phyloP scores from a whole-genome alignment of 2,113 vertebrate genomes.

The Rafetus swinhoei region DNA sequence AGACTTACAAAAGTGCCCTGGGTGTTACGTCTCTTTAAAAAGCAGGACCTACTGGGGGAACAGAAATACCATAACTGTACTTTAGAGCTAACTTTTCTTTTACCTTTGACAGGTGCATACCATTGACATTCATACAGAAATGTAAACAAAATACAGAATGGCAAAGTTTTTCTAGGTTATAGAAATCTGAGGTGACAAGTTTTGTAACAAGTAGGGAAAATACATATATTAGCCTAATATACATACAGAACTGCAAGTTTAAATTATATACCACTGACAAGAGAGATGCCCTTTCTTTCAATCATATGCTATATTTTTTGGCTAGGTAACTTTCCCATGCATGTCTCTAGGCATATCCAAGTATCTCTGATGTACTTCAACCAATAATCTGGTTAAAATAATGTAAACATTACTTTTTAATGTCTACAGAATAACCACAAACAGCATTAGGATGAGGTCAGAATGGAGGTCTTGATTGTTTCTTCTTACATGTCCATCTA shows the following conservation, averaged over 20 bases:
- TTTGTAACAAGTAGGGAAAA: background rate
- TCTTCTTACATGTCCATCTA: slow-evolving; percentile 73
- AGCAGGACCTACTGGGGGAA: slow-evolving; percentile 49
- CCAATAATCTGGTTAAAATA: slow-evolving; percentile 67
- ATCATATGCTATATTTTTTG: slow-evolving; percentile 1
- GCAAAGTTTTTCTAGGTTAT: slow-evolving; percentile 6
- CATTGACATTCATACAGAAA: background rate
- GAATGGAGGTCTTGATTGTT: slow-evolving; percentile 54
- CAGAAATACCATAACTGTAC: slow-evolving; percentile 34
- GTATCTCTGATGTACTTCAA: background rate
- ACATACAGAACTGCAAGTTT: slow-evolving; percentile 32
- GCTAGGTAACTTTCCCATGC: background rate
- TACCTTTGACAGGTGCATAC: background rate
- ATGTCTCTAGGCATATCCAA: slow-evolving; percentile 24
- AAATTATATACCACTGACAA: background rate
- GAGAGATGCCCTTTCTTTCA: slow-evolving; percentile 19
- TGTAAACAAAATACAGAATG: slow-evolving; percentile 43
- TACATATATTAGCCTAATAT: slow-evolving; percentile 37
- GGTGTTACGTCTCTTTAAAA: slow-evolving; percentile 4
- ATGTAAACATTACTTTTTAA: slow-evolving; percentile 68
- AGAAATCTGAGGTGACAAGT: background rate
- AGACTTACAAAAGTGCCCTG: slow-evolving; percentile 22
- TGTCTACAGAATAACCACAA: slow-evolving; percentile 61
- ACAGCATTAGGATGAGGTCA: slow-evolving; percentile 58
- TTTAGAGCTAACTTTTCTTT: slow-evolving; percentile 14